Conservation (phyloP, 2,797 vertebrate species). For the Oreochromis mossambicus region DNA sequence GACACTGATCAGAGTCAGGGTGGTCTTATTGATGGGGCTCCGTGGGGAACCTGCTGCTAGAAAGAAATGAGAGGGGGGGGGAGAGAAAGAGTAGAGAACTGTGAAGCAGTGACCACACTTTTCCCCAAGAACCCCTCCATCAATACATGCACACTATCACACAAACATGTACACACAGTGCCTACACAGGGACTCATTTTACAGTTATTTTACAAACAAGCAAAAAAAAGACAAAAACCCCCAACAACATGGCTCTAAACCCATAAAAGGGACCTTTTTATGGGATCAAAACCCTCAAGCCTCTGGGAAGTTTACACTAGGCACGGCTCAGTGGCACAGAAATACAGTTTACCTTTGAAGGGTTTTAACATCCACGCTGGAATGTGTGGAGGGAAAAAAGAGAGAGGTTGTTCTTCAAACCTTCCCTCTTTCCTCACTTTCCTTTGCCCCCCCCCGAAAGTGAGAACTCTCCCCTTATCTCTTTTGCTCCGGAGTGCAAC, state of each 20-base stretch:
- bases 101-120: slow-evolving; percentile 24
- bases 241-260: slow-evolving; percentile 30
- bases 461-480: slow-evolving; percentile 30
- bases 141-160: slow-evolving; percentile 12
- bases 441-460: background rate
- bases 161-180: slow-evolving; percentile 1
- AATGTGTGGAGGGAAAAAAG: slow-evolving; percentile 12
- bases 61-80: background rate
- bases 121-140: background rate
- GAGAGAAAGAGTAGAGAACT: background rate
- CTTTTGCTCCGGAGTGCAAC: slow-evolving; percentile 39
- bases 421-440: slow-evolving; percentile 2
- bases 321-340: slow-evolving; percentile 44
- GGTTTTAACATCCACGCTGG: slow-evolving; percentile 39
- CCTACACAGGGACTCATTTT: slow-evolving; percentile 31
- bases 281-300: slow-evolving; percentile 51
- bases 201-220: slow-evolving; percentile 58
- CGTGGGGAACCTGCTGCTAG: slow-evolving; percentile 86
- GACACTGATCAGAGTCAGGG: slow-evolving; percentile 95
- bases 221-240: slow-evolving; percentile 7
- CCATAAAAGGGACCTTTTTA: slow-evolving; percentile 56
- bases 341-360: slow-evolving; percentile 59
- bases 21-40: slow-evolving; percentile 97
- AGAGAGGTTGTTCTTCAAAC: slow-evolving; percentile 17
- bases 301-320: slow-evolving; percentile 40